Evolutionary conservation across 2,113 vertebrate genomes (phyloP), one percentile per base, ranked within the genome.

Genomic region (Pomatostomus ruficeps): DNA sequence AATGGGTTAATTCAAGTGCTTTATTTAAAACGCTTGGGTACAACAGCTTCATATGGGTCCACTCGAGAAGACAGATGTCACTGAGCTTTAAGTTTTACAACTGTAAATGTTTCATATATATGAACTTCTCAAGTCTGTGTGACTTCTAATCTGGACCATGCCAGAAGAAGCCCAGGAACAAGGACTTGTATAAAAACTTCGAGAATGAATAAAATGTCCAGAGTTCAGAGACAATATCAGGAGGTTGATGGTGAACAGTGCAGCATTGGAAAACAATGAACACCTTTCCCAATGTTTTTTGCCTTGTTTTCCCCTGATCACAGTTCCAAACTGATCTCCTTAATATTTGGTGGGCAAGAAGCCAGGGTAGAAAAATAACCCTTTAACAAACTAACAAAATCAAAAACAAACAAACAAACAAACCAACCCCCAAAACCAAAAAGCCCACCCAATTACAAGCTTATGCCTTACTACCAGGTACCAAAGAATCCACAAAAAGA

Each of bases 1-100:
- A 79, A 95, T 0, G 77, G 59, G 93, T 88, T 94, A 96, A 96
- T 73, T 85, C 58, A 49, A 91, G 26, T 20, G 14, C n/a, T 42
- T 65, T 66, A 40, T 78, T 89, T 68, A 79, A 82, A 73, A 38
- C 11, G 18, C 8, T 7, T 62, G 43, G 58, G 42, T 38, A 35
- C 29, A 78, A 67, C 23, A 42, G 29, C 10, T 74, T 85, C 12
- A 29, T 17, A 75, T 26, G 23, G 40, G 45, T 38, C 36, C 25
- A 25, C 82, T 25, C 2, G 1, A 92, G 48, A 92, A 85, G 85
- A 73, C 40, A 92, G 80, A 71, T 81, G 45, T 23, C 45, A 89
- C 11, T 28, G 40, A 84, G 43, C 63, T 94, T 89, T 42, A 86
- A 65, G 54, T 83, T 89, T 72, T 92, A 78, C 24, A 89, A 12